phyloP scores from a whole-genome alignment of 1,140 invertebrate species.

The Bombus cullumanus region DNA sequence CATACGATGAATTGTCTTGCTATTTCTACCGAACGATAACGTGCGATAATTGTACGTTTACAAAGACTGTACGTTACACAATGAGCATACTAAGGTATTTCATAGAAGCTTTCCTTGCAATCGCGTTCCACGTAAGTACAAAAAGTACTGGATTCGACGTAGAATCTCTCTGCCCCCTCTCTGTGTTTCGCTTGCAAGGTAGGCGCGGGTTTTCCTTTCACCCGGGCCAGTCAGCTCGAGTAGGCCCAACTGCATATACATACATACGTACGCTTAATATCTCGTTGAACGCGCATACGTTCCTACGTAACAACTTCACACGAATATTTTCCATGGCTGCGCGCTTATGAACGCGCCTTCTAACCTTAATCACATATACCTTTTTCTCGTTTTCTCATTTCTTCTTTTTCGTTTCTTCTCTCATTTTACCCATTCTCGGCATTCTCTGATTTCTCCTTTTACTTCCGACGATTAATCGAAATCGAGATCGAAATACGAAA shows the following conservation, averaged over 20 bases:
- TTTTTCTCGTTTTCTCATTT: background rate
- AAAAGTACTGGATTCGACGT: conserved; percentile 31
- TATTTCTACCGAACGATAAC: background rate
- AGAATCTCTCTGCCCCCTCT: conserved; percentile 50
- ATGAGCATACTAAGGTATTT: conserved; percentile 30
- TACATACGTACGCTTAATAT: conserved; percentile 74
- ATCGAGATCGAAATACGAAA: background rate
- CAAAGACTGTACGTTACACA: conserved; percentile 9
- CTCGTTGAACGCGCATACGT: conserved; percentile 53
- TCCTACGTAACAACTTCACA: background rate
- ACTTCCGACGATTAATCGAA: too few relatives aligned
- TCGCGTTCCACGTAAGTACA: conserved; percentile 1
- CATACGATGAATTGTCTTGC: background rate
- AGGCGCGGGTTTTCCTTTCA: conserved; percentile 80
- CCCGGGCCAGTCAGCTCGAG: conserved; percentile 70
- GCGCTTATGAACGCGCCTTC: conserved; percentile 15
- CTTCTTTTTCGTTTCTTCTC: rapidly evolving
- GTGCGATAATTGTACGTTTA: conserved; percentile 15
- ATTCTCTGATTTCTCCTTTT: background rate
- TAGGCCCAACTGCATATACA: conserved; percentile 70
- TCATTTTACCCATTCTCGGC: background rate
- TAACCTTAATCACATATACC: background rate
- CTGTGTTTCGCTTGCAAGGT: conserved; percentile 45
- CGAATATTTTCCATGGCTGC: background rate
- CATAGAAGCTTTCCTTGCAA: conserved; percentile 33